phyloP scores from a whole-genome alignment of 2,797 vertebrate species.

The Amblyraja radiata region DNA sequence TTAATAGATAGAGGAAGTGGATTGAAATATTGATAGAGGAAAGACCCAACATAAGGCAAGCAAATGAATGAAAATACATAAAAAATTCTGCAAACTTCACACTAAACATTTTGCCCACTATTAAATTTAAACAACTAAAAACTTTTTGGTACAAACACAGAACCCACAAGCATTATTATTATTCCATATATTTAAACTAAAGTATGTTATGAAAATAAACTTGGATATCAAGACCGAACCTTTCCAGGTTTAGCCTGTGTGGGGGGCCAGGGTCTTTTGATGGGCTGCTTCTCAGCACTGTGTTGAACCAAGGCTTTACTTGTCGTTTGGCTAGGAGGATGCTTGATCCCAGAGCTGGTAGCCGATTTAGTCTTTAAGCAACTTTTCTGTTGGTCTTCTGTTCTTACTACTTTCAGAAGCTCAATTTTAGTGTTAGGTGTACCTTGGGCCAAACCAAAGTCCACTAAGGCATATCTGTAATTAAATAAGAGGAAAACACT shows the following conservation, averaged over 20 bases:
- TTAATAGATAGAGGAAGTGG: too few relatives aligned
- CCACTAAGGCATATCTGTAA: conserved; percentile 84
- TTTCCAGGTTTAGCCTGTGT: conserved; percentile 70
- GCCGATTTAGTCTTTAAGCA: conserved; percentile 58
- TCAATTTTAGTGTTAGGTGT: conserved; percentile 83
- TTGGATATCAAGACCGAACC: conserved; percentile 57
- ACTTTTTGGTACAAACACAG: background rate
- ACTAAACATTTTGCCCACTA: background rate
- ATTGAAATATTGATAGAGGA: too few relatives aligned
- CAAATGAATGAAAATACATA: background rate
- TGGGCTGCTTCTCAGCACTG: conserved; percentile 58
- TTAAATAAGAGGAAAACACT: conserved; percentile 47
- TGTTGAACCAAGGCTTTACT: conserved; percentile 52
- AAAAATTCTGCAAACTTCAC: background rate
- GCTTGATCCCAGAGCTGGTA: conserved; percentile 54
- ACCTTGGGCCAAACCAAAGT: conserved; percentile 95
- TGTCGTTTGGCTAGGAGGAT: conserved; percentile 49
- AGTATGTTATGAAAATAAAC: conserved; percentile 38
- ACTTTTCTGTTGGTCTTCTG: conserved; percentile 67
- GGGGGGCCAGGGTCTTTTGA: conserved; percentile 63
- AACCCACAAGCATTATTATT: background rate
- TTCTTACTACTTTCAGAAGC: conserved; percentile 77
- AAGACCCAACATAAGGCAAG: background rate
- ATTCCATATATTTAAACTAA: background rate
- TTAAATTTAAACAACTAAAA: background rate